phyloP scores from a whole-genome alignment of 2,797 vertebrate genomes.

The Gastrophryne carolinensis region DNA sequence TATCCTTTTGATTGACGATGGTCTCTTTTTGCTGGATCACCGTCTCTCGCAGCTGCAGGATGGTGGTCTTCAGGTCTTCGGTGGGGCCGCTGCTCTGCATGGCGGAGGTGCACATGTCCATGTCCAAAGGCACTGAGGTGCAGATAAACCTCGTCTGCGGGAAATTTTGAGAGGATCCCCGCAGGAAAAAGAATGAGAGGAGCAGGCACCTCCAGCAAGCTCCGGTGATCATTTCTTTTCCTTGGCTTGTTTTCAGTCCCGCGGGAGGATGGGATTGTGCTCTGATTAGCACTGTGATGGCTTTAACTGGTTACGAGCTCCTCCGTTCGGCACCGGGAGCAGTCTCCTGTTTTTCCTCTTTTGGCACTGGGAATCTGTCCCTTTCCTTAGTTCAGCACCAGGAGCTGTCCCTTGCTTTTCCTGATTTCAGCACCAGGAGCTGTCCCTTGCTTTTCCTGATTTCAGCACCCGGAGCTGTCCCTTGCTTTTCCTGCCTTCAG shows the following conservation, averaged over 20 bases:
- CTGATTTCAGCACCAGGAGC: too few relatives aligned
- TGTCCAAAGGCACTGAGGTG: constrained; percentile 93
- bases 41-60: constrained; percentile 91
- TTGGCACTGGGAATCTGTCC: too few relatives aligned
- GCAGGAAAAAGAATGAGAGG: constrained; percentile 67
- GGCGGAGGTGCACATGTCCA: constrained; percentile 88
- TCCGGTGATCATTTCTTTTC: constrained; percentile 63
- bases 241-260: constrained; percentile 30
- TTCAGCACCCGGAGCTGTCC: too few relatives aligned
- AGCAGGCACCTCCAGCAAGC: constrained; percentile 75
- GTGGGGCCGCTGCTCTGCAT: constrained; percentile 84
- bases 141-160: constrained; percentile 93
- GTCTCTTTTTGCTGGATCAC: constrained; percentile 95
- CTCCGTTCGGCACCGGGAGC: too few relatives aligned
- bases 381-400: too few relatives aligned
- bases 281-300: not conserved
- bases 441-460: too few relatives aligned
- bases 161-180: constrained; percentile 77
- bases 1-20: constrained; percentile 93
- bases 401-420: too few relatives aligned
- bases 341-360: too few relatives aligned
- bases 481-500: too few relatives aligned
- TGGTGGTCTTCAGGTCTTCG: constrained; percentile 86
- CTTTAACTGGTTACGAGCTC: not conserved
- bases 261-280: not conserved